Base-by-base conservation (phyloP, 2,797 vertebrate species). In the Leucoraja ocellata region DNA sequence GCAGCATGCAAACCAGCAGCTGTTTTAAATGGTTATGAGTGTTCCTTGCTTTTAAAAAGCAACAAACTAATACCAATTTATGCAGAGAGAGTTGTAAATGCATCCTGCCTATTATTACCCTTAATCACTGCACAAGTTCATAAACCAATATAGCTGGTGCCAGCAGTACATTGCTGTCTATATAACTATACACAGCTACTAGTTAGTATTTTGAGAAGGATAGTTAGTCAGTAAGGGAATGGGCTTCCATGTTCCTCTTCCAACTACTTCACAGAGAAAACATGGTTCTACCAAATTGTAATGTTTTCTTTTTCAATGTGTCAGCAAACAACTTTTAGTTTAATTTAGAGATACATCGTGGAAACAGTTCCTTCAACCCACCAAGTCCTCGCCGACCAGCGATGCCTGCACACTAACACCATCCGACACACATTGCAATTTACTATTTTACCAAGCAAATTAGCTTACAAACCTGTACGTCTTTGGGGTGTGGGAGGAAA, bases 1-100 rank as follows among this genome's bases (percentile, higher is more conserved):
- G 39, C 14, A 76, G 71, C 36, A 74, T 58, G 28, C 71, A 92
- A 46, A 76, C 36, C 36, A 58, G 25, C 68, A 92, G 73, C 90
- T 92, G 61, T 32, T 68, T 88, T 92, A 73, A 92, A 74, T 54
- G 90, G 23, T 74, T 46, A 92, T 74, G 21, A 74, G 90, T 71
- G 73, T 63, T 54, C 90, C 46, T 92, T 76, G 90, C 25, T 92
- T 76, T 92, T 54, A 76, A 54, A 92, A 76, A 92, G 71, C 71
- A 92, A 74, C 46, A 63, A 91, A 11, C 46, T 58, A 39, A 54
- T 36, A 76, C 71, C 71, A 76, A 36, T 76, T 92, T 74, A 13
- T n/a, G 39, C 2, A 32, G 18, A 73, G 23, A n/a, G 58, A 90
- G 11, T 28, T 76, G 13, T 58, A 54, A 76, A 92, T 46, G 10